These are phyloP conservation scores for Macaria liturata DNA, from an alignment of 2,888 invertebrate genomes.

Conservation along the genomic window DNA sequence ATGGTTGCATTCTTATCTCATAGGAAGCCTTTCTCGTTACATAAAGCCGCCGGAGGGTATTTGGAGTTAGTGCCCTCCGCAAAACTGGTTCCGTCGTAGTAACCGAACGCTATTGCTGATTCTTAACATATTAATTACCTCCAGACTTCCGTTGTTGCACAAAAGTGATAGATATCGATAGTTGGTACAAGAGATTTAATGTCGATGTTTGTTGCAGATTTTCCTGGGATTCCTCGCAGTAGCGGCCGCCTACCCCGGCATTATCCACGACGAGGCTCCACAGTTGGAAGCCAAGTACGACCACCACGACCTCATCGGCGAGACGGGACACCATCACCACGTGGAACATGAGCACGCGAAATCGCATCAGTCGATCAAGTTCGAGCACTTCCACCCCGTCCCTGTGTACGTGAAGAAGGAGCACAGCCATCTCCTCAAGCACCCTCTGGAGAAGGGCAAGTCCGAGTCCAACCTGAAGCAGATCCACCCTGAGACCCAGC, in stretches of 20 bases:
- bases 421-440: slow-evolving; percentile 85
- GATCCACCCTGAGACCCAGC: slow-evolving; percentile 84
- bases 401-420: slow-evolving; percentile 88
- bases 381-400: slow-evolving; percentile 88
- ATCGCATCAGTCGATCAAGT: slow-evolving; percentile 87
- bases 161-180: neutral
- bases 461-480: slow-evolving; percentile 84
- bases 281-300: slow-evolving; percentile 67
- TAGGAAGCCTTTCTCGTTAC: slow-evolving; percentile 64
- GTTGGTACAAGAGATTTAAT: neutral
- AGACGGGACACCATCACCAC: slow-evolving; percentile 83
- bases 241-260: slow-evolving; percentile 71
- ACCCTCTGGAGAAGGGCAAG: slow-evolving; percentile 85
- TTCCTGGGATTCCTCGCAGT: slow-evolving; percentile 77
- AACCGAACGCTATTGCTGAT: slow-evolving; percentile 32
- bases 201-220: slow-evolving; percentile 54
- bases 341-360: slow-evolving; percentile 86
- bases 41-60: slow-evolving; percentile 46
- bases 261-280: slow-evolving; percentile 71
- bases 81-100: slow-evolving; percentile 51
- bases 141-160: slow-evolving; percentile 18
- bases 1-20: slow-evolving; percentile 32
- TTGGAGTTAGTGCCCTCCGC: slow-evolving; percentile 47
- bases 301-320: slow-evolving; percentile 67
- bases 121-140: slow-evolving; percentile 30